Evolutionary conservation across 1,140 invertebrate species (phyloP).

Genomic region (Sycophila sp.): DNA sequence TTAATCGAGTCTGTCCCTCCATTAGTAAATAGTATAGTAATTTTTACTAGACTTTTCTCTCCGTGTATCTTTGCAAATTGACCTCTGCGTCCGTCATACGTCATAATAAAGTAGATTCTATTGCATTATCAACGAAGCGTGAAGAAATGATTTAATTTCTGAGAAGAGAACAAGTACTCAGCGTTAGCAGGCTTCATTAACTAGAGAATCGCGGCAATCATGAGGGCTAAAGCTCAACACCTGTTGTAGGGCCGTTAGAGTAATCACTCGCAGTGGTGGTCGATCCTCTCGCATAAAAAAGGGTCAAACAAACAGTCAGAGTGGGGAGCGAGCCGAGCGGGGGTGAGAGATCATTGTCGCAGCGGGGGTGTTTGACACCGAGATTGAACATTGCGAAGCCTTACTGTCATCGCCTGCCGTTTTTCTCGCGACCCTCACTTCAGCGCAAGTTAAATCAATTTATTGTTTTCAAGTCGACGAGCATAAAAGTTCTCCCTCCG

Average conservation of each 20-base stretch:
- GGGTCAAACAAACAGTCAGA: background rate
- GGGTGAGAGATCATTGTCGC: background rate
- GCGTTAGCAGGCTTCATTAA: background rate
- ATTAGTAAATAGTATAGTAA: too few species aligned
- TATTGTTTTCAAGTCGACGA: constrained; percentile 19
- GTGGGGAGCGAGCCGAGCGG: too few species aligned
- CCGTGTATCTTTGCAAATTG: too few species aligned
- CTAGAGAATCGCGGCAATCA: background rate
- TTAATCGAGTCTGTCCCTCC: too few species aligned
- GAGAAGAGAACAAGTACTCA: too few species aligned
- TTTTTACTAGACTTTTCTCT: too few species aligned
- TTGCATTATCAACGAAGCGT: too few species aligned
- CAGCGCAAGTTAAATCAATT: constrained; percentile 13
- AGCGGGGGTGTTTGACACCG: background rate
- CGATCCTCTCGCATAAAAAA: background rate
- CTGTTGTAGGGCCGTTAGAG: constrained; percentile 24
- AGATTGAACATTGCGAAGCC: constrained; percentile 17
- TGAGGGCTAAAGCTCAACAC: background rate
- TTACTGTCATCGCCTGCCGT: background rate
- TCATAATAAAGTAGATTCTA: too few species aligned
- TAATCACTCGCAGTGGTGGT: too few species aligned
- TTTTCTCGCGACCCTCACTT: background rate
- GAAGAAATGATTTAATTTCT: too few species aligned
- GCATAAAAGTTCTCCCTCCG: background rate
- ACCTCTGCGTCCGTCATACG: too few species aligned